Conservation (phyloP, 2,888 invertebrate species). For the Petrolisthes manimaculis region DNA sequence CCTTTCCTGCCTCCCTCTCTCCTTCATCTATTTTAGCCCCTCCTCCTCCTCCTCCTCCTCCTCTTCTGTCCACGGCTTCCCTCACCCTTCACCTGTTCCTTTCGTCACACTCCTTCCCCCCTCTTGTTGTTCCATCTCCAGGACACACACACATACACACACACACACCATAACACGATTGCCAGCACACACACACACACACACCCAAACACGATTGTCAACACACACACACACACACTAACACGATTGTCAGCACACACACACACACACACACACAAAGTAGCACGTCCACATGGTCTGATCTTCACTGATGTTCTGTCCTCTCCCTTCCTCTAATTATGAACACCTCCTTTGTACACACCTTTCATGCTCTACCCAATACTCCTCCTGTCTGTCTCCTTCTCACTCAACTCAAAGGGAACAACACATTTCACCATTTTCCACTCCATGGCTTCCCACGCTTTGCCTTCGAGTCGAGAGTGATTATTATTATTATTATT, state of each 20-base stretch:
- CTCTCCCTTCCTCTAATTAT: neutral
- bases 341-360: neutral
- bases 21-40: neutral
- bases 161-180: neutral
- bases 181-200: neutral
- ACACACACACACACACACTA: conserved; percentile 7
- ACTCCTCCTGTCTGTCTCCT: neutral
- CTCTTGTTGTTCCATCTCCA: neutral
- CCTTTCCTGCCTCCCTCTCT: neutral
- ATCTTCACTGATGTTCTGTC: neutral
- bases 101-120: conserved; percentile 2
- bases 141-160: neutral
- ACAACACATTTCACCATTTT: neutral
- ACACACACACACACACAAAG: neutral
- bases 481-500: neutral
- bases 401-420: neutral
- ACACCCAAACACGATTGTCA: neutral
- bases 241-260: conserved; percentile 2
- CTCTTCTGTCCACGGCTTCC: neutral
- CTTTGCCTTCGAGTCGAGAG: neutral
- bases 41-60: neutral
- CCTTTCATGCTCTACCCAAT: neutral
- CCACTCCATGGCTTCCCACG: neutral
- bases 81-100: too few species aligned
- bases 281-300: neutral